A percentile compares a stretch with the other conserved stretches of the same genome.
phyloP scores from a whole-genome alignment of 2,888 invertebrate genomes.

The Adelphocoris suturalis region DNA sequence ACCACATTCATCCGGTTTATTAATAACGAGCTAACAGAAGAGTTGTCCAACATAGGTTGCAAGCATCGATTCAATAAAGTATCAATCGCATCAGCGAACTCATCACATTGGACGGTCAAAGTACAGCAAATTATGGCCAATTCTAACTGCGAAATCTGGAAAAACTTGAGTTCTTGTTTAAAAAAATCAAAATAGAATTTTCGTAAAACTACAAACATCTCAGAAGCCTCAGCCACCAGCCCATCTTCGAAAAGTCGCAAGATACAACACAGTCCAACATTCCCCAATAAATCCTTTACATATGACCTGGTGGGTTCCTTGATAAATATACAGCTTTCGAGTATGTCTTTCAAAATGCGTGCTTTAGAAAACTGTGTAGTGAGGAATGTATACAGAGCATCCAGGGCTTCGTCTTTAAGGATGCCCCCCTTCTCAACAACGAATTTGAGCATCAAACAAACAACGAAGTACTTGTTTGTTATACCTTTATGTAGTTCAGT shows the following conservation, averaged over 20 bases:
- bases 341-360: neutral
- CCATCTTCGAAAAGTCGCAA: conserved; percentile 28
- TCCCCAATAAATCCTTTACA: neutral
- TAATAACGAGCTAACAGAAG: neutral
- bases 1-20: neutral
- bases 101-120: neutral
- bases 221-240: neutral
- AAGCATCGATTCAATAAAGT: neutral
- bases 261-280: neutral
- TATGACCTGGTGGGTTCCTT: neutral
- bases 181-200: neutral
- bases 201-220: conserved; percentile 5
- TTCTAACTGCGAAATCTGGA: neutral
- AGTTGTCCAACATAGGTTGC: neutral
- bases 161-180: neutral
- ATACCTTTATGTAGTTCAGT: neutral
- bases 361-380: neutral
- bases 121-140: conserved; percentile 26
- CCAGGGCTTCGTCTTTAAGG: neutral
- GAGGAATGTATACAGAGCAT: conserved; percentile 26
- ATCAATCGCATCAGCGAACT: neutral
- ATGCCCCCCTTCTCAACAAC: neutral
- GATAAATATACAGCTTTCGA: neutral
- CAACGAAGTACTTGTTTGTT: conserved; percentile 26
- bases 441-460: conserved; percentile 29